These are phyloP conservation scores for Paradoxurus hermaphroditus DNA, from an alignment of 2,113 vertebrate species.

Conservation along the genomic window DNA sequence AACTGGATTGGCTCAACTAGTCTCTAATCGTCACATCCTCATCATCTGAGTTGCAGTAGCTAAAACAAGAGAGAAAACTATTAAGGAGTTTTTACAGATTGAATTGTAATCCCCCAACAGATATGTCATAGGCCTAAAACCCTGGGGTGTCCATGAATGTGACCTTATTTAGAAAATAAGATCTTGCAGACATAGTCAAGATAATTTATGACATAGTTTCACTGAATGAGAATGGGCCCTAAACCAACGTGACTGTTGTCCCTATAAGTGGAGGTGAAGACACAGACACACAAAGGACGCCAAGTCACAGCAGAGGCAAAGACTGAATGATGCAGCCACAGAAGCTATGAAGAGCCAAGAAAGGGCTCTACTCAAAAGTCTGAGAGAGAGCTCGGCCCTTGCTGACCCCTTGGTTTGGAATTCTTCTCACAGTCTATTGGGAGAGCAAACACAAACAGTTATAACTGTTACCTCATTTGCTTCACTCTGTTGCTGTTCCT, in stretches of 20 bases:
- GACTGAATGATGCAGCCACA: background rate
- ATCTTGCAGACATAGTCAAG: background rate
- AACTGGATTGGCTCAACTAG: background rate
- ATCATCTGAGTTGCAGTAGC: background rate
- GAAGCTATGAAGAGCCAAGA: background rate
- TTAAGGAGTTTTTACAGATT: background rate
- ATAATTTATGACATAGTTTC: background rate
- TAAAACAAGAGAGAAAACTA: conserved; percentile 15
- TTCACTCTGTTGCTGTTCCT: conserved; percentile 93
- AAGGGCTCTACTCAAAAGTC: background rate
- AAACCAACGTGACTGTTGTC: background rate
- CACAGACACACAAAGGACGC: background rate
- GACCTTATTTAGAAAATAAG: conserved; percentile 27
- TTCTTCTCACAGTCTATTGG: background rate
- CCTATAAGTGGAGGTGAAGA: background rate
- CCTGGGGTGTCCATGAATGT: background rate
- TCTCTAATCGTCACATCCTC: background rate
- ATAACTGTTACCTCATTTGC: conserved; percentile 88
- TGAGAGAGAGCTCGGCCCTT: background rate
- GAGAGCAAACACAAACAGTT: background rate
- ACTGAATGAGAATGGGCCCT: background rate
- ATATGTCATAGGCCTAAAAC: background rate
- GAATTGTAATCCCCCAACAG: background rate
- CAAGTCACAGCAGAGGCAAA: background rate
- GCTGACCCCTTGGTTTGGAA: background rate